phyloP scores from a whole-genome alignment of 2,113 vertebrate genomes.

The Onychostoma macrolepis region DNA sequence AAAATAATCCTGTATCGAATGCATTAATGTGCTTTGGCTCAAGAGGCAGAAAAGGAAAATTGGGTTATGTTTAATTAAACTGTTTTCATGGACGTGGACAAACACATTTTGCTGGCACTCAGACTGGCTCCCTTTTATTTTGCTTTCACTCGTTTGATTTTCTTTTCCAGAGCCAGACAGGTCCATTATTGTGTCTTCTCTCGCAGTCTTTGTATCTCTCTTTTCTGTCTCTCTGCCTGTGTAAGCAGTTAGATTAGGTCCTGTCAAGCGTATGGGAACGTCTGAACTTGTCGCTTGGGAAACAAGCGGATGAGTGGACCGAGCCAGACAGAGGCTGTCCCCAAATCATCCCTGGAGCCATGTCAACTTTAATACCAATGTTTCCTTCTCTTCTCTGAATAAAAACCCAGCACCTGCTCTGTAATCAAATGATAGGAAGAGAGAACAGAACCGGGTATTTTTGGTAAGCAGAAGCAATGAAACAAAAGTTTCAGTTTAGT shows the following conservation, averaged over 20 bases:
- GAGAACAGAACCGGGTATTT: background rate
- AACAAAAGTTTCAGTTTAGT: background rate
- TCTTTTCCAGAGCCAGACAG: background rate
- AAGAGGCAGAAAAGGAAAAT: background rate
- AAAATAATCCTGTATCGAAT: background rate
- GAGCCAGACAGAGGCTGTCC: background rate
- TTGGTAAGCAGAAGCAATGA: background rate
- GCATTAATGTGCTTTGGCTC: background rate
- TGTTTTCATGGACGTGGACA: background rate
- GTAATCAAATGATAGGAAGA: background rate
- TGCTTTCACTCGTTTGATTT: background rate
- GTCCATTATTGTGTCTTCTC: background rate
- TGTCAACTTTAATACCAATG: background rate
- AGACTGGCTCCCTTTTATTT: background rate
- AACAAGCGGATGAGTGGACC: background rate
- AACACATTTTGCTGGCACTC: background rate
- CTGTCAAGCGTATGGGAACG: background rate
- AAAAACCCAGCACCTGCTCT: background rate
- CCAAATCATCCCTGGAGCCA: background rate
- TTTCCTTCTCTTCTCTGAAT: background rate
- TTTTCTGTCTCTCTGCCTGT: background rate
- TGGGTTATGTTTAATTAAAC: slow-evolving; percentile 20
- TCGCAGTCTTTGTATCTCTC: background rate
- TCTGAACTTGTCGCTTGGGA: background rate
- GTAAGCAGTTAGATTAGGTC: slow-evolving; percentile 26